phyloP scores from a whole-genome alignment of 2,797 vertebrate species.

The Clamator glandarius region DNA sequence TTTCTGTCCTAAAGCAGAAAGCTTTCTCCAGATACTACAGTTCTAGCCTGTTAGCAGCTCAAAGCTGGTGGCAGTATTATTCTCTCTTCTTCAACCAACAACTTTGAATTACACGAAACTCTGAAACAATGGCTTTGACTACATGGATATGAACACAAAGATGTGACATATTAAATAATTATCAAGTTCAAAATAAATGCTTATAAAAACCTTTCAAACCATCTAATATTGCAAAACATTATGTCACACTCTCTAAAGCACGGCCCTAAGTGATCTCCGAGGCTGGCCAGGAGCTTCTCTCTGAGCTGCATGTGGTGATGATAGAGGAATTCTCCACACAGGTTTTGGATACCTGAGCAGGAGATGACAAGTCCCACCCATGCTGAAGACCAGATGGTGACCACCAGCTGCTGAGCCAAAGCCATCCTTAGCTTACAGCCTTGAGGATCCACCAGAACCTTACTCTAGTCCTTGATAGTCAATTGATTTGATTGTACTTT shows the following conservation, averaged over 20 bases:
- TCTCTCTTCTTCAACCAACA: background rate
- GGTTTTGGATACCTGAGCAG: background rate
- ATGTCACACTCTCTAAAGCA: background rate
- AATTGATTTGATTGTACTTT: background rate
- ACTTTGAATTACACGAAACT: background rate
- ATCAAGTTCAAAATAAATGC: background rate
- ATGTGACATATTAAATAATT: background rate
- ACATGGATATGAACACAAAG: background rate
- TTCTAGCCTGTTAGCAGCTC: background rate
- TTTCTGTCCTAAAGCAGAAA: background rate
- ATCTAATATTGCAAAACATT: background rate
- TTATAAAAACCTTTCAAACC: background rate
- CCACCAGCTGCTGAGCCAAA: background rate
- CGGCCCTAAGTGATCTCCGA: accelerated
- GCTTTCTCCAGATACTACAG: background rate
- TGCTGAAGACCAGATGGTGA: no score
- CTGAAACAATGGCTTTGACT: background rate
- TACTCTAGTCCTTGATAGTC: background rate
- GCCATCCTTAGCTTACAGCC: background rate
- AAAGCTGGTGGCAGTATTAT: background rate
- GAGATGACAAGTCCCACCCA: background rate
- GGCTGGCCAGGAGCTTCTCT: background rate
- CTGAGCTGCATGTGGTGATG: background rate
- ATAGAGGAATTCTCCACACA: background rate
- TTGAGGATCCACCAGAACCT: background rate